Conservation (phyloP, 2,888 invertebrate species). For the Neria commutata region DNA sequence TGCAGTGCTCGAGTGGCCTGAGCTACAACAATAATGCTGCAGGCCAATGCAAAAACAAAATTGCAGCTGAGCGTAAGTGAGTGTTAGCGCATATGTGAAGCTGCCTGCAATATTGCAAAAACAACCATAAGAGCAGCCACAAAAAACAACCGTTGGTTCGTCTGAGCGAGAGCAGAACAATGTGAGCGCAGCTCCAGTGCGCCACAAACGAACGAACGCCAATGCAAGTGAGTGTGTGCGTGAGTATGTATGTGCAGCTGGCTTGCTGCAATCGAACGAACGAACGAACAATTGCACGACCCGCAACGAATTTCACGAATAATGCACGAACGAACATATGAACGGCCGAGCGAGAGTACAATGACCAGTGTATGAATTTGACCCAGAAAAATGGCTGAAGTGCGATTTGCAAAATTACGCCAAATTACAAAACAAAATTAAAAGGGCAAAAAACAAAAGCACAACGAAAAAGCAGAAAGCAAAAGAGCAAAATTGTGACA, state of each 20-base stretch:
- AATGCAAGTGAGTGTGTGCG: neutral
- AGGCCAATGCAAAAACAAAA: neutral
- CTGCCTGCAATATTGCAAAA: no score
- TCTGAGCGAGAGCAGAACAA: no score
- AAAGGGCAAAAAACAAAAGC: constrained; percentile 16
- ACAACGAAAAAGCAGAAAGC: constrained; percentile 17
- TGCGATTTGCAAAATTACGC: no score
- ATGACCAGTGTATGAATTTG: constrained; percentile 32
- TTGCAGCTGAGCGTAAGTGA: neutral
- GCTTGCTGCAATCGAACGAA: no score
- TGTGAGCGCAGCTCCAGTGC: no score
- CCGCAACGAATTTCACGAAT: no score
- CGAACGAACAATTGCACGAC: neutral
- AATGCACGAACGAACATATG: neutral
- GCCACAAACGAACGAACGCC: neutral
- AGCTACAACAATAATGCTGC: neutral
- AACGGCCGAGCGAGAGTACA: constrained; percentile 4
- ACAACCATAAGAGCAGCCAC: no score
- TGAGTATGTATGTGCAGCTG: constrained; percentile 2
- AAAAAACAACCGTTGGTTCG: no score
- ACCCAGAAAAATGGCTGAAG: constrained; percentile 47
- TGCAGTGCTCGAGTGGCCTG: neutral
- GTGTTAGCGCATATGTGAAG: no score
- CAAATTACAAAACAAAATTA: constrained; percentile 6
- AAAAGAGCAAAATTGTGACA: no score